Percentiles rank a stretch among this genome's conserved stretches.
Evolutionary conservation across 1,140 invertebrate species (phyloP).

Genomic region (Temnothorax curvispinosus): DNA sequence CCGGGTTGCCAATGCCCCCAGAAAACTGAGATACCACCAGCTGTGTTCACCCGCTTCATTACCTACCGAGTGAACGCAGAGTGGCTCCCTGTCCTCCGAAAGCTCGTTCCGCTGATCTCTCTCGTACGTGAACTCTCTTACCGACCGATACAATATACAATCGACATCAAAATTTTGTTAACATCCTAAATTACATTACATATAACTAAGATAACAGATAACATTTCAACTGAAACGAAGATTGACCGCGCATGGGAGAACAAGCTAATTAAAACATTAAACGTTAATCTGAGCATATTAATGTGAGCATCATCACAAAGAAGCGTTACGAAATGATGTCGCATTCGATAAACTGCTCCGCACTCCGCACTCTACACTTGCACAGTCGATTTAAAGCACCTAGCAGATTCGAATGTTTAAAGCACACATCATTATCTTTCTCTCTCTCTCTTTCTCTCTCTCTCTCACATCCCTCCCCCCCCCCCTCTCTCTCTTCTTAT

Average conservation of each 20-base stretch:
- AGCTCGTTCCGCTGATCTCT: slow-evolving; percentile 69
- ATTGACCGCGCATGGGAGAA: not conserved
- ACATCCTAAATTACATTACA: not conserved
- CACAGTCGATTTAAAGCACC: slow-evolving; percentile 29
- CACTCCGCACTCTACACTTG: not conserved
- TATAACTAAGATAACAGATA: not conserved
- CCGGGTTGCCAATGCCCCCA: slow-evolving; percentile 79
- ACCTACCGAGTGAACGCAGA: slow-evolving; percentile 95
- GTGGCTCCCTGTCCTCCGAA: slow-evolving; percentile 93
- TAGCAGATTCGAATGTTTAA: not conserved
- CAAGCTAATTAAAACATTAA: slow-evolving; percentile 23
- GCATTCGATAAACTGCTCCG: slow-evolving; percentile 9
- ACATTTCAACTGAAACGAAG: not conserved
- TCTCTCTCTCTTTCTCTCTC: slow-evolving; percentile 1
- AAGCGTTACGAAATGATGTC: not conserved
- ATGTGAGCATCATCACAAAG: not conserved
- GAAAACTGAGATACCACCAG: slow-evolving; percentile 98
- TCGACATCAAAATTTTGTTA: not conserved
- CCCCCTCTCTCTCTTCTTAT: slow-evolving; percentile 51
- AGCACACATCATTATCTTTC: not conserved
- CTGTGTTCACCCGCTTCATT: slow-evolving; percentile 96
- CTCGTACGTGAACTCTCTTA: slow-evolving; percentile 52
- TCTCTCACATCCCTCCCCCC: not conserved
- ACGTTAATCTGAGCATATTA: not conserved
- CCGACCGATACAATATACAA: slow-evolving; percentile 51